Percentiles rank a stretch among this genome's conserved stretches.
phyloP scores from a whole-genome alignment of 2,888 invertebrate genomes.

The Oligia latruncula region DNA sequence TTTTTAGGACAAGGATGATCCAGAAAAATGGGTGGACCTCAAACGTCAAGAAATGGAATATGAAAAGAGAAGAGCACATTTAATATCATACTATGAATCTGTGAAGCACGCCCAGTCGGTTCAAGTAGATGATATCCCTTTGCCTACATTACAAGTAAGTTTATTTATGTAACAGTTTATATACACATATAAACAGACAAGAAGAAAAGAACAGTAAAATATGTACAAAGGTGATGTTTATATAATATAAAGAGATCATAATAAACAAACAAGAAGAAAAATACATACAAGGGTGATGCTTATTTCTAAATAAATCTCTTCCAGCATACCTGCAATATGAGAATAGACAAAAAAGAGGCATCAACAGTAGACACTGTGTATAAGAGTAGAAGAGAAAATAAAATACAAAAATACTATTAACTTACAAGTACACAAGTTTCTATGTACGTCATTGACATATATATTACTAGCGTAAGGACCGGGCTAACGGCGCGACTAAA shows the following conservation, averaged over 20 bases:
- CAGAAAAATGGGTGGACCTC: constrained; percentile 97
- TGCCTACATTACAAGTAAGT: constrained; percentile 92
- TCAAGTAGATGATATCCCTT: constrained; percentile 98
- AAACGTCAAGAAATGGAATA: constrained; percentile 97
- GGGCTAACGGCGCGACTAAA: too few species aligned
- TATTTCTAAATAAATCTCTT: neutral
- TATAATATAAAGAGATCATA: constrained; percentile 38
- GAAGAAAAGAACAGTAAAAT: neutral
- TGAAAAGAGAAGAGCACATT: constrained; percentile 95
- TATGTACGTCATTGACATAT: too few species aligned
- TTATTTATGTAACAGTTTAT: neutral
- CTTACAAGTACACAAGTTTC: neutral
- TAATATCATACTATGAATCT: constrained; percentile 98
- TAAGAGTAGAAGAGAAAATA: neutral
- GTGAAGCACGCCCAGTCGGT: constrained; percentile 98
- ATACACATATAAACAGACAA: neutral
- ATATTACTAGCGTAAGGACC: too few species aligned
- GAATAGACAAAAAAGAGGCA: neutral
- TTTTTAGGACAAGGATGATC: constrained; percentile 97
- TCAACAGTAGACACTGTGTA: neutral
- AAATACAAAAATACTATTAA: neutral
- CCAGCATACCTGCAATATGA: neutral
- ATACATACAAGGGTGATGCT: neutral
- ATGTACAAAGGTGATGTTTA: neutral
- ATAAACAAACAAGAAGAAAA: neutral